Base-by-base conservation (phyloP, 1,140 invertebrate species). In the Drosophila dunni region DNA sequence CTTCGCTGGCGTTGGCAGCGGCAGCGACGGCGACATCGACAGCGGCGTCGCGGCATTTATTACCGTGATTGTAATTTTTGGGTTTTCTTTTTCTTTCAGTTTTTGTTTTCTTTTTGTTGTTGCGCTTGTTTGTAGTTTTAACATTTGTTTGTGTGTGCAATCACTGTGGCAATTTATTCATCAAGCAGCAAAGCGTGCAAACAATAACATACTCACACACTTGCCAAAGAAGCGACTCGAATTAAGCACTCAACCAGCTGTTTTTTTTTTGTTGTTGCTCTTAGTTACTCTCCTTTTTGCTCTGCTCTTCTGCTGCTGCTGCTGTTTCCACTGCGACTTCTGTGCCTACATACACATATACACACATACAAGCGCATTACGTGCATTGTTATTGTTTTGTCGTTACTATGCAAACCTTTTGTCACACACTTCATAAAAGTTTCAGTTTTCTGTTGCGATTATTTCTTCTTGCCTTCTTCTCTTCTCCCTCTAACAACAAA, bases 161-260 rank as follows among this genome's bases (percentile, higher is more conserved):
- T 86, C 75, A 81, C 78, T 58, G 58, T 68, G 62, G 65, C 81
- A 84, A 75, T 85, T 85, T 86, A 81, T 78, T 81, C 72, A 81
- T 75, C 63, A 81, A 64, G 53, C 51, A 60, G 46, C 64, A 75
- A 74, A 64, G 61, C 57, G 38, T 68, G 53, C 50, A 60, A 77
- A 61, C 62, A 64, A 73, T 51, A 56, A 68, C 53, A 51, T 15
- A 46, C 34, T 38, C 15, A 51, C 15, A 13, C 10, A n/a, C 10
- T 11, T 36, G 8, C 13, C 13, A 53, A 42, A 13, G 17, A 58
- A 17, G 42, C 17, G 48, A 38, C 13, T 36, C 44, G 20, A 48
- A 44, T 20, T 38, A 29, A 51, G 56, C 10, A 67, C 17, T 53
- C 34, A 36, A 50, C 20, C 50, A 51, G 40, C 24, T 51, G 38